Evolutionary conservation across 1,140 invertebrate species (phyloP).

Genomic region (Eulimnadia texana): DNA sequence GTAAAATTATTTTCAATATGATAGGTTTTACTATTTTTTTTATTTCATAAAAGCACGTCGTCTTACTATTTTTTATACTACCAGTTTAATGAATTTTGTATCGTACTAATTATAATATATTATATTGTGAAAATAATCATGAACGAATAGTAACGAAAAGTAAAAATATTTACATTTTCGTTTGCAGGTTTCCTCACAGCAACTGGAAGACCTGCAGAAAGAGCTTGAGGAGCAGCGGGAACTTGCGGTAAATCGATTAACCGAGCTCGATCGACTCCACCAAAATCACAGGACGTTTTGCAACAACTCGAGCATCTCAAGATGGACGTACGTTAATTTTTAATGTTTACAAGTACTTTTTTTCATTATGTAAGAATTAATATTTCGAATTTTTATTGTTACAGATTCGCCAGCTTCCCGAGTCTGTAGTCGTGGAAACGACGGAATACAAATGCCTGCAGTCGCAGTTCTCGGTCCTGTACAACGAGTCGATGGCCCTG

Average conservation of each 20-base stretch:
- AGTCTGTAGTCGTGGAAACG: slow-evolving; percentile 93
- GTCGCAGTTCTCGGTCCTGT: slow-evolving; percentile 93
- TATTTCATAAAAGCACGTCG: too few species aligned
- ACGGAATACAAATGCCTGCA: slow-evolving; percentile 97
- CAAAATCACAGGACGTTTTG: slow-evolving; percentile 78
- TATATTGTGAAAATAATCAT: too few species aligned
- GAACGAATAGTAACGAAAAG: too few species aligned
- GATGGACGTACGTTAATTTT: slow-evolving; percentile 97
- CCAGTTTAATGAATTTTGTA: too few species aligned
- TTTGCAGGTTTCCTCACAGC: slow-evolving; percentile 17
- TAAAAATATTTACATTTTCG: too few species aligned
- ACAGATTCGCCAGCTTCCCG: slow-evolving; percentile 84
- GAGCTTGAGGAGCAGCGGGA: slow-evolving; percentile 88
- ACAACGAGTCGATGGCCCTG: slow-evolving; percentile 94
- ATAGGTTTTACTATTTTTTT: too few species aligned
- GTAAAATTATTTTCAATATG: too few species aligned
- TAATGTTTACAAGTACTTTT: too few species aligned
- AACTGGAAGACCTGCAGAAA: slow-evolving; percentile 78
- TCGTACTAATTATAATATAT: too few species aligned
- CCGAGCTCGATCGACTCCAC: slow-evolving; percentile 85
- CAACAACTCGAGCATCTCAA: slow-evolving; percentile 92
- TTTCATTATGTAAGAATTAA: too few species aligned
- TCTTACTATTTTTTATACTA: too few species aligned
- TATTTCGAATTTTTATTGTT: slow-evolving; percentile 20
- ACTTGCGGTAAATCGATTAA: slow-evolving; percentile 76